These are phyloP conservation scores for Paguma larvata DNA, from an alignment of 2,797 vertebrate species.

Conservation along the genomic window DNA sequence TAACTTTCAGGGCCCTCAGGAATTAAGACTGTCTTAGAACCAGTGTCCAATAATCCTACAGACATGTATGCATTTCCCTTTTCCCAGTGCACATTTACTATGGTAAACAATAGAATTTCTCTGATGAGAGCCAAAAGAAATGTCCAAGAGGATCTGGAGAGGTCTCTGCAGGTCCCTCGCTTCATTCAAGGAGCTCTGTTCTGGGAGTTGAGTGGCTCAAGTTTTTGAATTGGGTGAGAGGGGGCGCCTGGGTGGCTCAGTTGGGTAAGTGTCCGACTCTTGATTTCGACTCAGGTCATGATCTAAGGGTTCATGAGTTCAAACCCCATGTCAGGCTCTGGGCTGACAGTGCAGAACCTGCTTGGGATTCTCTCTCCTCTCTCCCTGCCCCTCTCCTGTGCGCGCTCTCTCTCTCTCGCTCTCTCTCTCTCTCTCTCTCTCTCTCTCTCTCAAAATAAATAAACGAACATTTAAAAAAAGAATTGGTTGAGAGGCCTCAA, in stretches of 20 bases:
- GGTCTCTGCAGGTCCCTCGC: background rate
- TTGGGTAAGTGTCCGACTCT: no score
- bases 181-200: background rate
- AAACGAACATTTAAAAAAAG: no score
- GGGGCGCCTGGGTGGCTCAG: no score
- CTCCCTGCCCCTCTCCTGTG: no score
- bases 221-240: background rate
- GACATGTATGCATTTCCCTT: background rate
- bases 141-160: background rate
- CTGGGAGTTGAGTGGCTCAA: background rate
- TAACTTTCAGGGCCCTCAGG: constrained; percentile 1
- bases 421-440: no score
- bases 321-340: no score
- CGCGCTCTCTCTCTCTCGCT: no score
- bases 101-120: background rate
- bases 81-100: background rate
- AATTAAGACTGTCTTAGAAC: constrained; percentile 7
- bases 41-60: background rate
- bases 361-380: no score
- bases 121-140: constrained; percentile 20
- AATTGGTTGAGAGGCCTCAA: background rate
- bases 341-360: no score
- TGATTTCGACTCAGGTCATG: no score
- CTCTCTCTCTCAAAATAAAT: no score
- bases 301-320: no score